A percentile compares a stretch with the other conserved stretches of the same genome.
phyloP scores from a whole-genome alignment of 2,113 vertebrate genomes.

The Oenanthe oenanthe region DNA sequence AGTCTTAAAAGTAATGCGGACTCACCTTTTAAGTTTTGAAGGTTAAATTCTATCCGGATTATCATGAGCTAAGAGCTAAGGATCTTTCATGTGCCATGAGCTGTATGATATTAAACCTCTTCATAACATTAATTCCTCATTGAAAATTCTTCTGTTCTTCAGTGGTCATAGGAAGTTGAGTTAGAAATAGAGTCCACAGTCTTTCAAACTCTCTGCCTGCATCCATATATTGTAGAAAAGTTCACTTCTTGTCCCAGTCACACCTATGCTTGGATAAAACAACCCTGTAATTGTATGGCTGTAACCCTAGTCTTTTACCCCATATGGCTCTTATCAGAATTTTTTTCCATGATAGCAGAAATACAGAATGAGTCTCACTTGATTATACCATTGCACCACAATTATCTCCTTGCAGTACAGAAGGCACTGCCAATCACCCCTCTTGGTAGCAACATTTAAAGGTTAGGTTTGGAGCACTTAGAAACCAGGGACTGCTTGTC shows the following conservation, averaged over 20 bases:
- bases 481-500: background rate
- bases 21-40: slow-evolving; percentile 52
- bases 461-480: slow-evolving; percentile 1
- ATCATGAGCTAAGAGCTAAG: slow-evolving; percentile 47
- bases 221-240: background rate
- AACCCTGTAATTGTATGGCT: background rate
- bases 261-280: background rate
- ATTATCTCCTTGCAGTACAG: slow-evolving; percentile 6
- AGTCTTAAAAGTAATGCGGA: background rate
- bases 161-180: background rate
- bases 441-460: background rate
- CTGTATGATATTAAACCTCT: slow-evolving; percentile 24
- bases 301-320: slow-evolving; percentile 27
- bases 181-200: background rate
- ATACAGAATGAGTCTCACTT: slow-evolving; percentile 11
- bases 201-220: background rate
- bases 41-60: slow-evolving; percentile 49
- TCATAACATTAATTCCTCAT: slow-evolving; percentile 44
- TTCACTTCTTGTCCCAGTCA: background rate
- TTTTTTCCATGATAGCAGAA: background rate
- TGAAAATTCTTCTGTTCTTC: slow-evolving; percentile 42
- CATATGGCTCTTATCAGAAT: background rate
- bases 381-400: slow-evolving; percentile 16
- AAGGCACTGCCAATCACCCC: slow-evolving; percentile 33
- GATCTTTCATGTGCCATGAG: background rate